These are phyloP conservation scores for Neotragus moschatus DNA, from an alignment of 2,113 vertebrate species.

Conservation along the genomic window DNA sequence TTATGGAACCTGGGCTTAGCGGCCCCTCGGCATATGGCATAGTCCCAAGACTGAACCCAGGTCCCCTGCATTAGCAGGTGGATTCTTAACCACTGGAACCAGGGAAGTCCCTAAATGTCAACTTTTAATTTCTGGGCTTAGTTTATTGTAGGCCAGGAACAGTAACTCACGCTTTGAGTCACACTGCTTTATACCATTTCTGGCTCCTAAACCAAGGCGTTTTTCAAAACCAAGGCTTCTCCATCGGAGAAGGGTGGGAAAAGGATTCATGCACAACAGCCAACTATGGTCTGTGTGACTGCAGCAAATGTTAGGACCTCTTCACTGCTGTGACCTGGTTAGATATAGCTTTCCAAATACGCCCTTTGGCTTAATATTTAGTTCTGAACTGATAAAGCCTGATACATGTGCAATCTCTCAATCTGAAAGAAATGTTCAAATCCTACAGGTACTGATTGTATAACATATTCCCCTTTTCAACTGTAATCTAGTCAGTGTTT, in stretches of 20 bases:
- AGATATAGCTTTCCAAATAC: background rate
- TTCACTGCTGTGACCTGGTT: background rate
- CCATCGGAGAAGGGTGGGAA: background rate
- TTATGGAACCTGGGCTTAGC: background rate
- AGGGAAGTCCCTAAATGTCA: background rate
- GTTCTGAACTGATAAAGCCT: background rate
- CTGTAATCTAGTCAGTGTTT: background rate
- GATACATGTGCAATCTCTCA: background rate
- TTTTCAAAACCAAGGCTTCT: background rate
- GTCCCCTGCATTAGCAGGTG: background rate
- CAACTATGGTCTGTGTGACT: background rate
- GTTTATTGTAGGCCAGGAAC: background rate
- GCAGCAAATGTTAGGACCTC: background rate
- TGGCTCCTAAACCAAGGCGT: background rate
- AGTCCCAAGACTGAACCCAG: background rate
- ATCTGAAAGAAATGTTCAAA: background rate
- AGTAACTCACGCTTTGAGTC: background rate
- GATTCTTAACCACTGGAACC: background rate
- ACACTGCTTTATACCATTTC: background rate
- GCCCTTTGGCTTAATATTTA: background rate
- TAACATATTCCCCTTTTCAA: background rate
- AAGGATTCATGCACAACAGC: background rate
- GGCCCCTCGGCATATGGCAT: background rate
- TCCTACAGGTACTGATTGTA: background rate
- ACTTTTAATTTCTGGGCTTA: background rate